A percentile compares a stretch with the other conserved stretches of the same genome.
Evolutionary conservation across 2,888 invertebrate species (phyloP).

Genomic region (Atrina japonica): DNA sequence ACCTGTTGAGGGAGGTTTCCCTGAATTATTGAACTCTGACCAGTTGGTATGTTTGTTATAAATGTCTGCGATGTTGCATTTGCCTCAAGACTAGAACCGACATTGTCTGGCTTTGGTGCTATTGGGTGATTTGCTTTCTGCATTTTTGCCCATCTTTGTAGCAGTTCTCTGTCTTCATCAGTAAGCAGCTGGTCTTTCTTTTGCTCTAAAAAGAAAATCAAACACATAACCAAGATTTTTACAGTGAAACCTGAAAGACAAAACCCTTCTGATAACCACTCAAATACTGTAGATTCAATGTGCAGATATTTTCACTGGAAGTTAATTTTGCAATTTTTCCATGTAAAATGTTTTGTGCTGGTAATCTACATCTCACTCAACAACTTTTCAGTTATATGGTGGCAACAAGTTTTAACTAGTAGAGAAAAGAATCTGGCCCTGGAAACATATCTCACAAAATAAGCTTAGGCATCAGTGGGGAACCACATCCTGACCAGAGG

Average conservation of each 20-base stretch:
- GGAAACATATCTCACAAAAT: no score
- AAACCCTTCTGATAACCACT: no score
- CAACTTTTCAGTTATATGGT: neutral
- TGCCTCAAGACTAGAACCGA: neutral
- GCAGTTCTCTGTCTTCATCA: conserved; percentile 73
- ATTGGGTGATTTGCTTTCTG: conserved; percentile 65
- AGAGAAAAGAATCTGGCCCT: no score
- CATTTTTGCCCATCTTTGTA: conserved; percentile 78
- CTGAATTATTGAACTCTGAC: conserved; percentile 1
- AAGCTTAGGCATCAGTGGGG: no score
- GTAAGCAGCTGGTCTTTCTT: conserved; percentile 53
- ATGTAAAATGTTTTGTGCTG: no score
- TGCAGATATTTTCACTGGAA: no score
- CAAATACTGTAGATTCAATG: no score
- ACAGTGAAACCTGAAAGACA: no score
- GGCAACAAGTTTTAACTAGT: no score
- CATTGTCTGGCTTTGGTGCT: conserved; percentile 48
- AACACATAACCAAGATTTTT: neutral
- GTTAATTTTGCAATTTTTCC: no score
- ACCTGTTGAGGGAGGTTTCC: no score
- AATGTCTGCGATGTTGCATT: neutral
- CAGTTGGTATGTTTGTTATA: neutral
- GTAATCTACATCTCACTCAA: neutral
- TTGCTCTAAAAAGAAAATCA: conserved; percentile 19
- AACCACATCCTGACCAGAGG: no score